A percentile compares a stretch with the other conserved stretches of the same genome.
phyloP scores from a whole-genome alignment of 2,113 vertebrate genomes.

The Zootoca vivipara region DNA sequence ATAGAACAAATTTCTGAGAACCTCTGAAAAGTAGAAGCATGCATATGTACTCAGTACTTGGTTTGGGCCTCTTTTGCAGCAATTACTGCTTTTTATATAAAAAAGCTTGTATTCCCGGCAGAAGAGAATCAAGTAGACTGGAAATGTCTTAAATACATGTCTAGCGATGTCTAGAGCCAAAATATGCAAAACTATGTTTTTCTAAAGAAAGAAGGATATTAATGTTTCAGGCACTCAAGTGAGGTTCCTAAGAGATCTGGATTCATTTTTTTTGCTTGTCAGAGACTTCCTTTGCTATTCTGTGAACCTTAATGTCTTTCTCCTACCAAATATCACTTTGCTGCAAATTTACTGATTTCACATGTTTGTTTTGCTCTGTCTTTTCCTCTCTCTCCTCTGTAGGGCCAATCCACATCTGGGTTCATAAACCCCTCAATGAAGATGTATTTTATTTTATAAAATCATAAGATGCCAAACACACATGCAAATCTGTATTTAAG shows the following conservation, averaged over 20 bases:
- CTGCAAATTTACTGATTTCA: not conserved
- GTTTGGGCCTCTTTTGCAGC: too few relatives aligned
- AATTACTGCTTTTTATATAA: too few relatives aligned
- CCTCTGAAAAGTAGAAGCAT: too few relatives aligned
- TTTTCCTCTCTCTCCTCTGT: not conserved
- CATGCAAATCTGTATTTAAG: too few relatives aligned
- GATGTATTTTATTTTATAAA: not conserved
- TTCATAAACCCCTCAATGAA: not conserved
- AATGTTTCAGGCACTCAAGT: not conserved
- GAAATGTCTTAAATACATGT: constrained; percentile 41
- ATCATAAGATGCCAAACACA: too few relatives aligned
- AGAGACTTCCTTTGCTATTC: not conserved
- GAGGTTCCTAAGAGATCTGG: not conserved
- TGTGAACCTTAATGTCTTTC: not conserved
- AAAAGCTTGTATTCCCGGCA: not conserved
- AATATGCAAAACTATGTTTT: constrained; percentile 12
- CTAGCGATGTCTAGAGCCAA: not conserved
- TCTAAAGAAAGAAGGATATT: not conserved
- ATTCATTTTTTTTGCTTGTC: not conserved
- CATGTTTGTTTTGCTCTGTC: not conserved
- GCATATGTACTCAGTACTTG: too few relatives aligned
- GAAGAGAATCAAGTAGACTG: constrained; percentile 36
- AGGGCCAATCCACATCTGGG: not conserved
- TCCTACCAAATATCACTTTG: not conserved
- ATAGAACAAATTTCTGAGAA: too few relatives aligned